phyloP scores from a whole-genome alignment of 1,140 invertebrate genomes.

The Plutomurus gul region DNA sequence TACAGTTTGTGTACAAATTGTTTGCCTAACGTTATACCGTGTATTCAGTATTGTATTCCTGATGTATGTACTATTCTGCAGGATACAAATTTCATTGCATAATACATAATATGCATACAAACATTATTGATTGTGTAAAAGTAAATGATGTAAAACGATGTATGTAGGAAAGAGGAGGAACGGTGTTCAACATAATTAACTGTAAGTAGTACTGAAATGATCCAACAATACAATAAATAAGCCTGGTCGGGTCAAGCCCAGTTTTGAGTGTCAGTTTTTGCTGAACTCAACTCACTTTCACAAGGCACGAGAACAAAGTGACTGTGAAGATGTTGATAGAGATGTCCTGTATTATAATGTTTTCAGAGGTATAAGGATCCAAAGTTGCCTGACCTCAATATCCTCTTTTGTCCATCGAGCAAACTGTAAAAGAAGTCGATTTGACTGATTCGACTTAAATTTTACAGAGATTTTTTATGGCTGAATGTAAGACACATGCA shows the following conservation, averaged over 20 bases:
- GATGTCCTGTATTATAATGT: not conserved
- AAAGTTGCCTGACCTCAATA: slow-evolving; percentile 14
- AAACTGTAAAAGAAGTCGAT: not conserved
- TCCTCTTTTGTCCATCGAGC: slow-evolving; percentile 7
- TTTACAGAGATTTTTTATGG: not conserved
- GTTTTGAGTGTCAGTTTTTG: not conserved
- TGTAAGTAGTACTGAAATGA: not conserved
- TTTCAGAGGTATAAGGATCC: not conserved
- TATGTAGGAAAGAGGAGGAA: not conserved
- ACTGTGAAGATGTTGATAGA: not conserved
- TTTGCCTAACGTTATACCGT: no score
- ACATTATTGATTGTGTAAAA: not conserved
- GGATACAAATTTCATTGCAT: no score
- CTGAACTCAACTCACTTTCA: slow-evolving; percentile 2
- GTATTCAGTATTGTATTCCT: no score
- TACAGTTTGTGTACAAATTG: no score
- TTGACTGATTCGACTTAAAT: not conserved
- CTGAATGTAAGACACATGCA: no score
- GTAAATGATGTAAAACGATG: not conserved
- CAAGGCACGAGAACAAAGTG: not conserved
- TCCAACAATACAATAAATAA: slow-evolving; percentile 5
- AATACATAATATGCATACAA: no score
- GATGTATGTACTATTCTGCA: no score
- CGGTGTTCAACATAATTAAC: not conserved
- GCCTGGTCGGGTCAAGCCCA: not conserved